These are phyloP conservation scores for Emydura subglobosa DNA, from an alignment of 2,113 vertebrate species.

Conservation along the genomic window DNA sequence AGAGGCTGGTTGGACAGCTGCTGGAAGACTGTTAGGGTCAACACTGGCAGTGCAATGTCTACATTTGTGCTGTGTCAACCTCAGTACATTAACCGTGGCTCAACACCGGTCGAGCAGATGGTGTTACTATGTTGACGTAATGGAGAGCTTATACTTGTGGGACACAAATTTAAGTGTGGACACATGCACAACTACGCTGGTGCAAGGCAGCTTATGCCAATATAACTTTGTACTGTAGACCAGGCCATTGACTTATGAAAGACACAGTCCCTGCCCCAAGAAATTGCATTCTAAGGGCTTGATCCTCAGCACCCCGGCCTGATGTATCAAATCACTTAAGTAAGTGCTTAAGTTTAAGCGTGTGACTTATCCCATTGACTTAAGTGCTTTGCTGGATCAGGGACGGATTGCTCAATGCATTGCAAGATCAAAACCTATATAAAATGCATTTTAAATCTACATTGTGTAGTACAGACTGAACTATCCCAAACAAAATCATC, in stretches of 20 bases:
- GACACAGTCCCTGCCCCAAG: neutral
- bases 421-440: too few species aligned
- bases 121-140: neutral
- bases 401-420: neutral
- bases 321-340: neutral
- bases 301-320: neutral
- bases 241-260: neutral
- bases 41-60: neutral
- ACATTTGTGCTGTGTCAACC: neutral
- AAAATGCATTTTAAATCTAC: neutral
- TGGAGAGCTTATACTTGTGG: too few species aligned
- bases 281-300: neutral
- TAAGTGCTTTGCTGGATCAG: neutral
- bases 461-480: neutral
- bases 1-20: neutral
- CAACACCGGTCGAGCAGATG: neutral
- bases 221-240: neutral
- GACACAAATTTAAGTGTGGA: neutral
- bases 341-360: neutral
- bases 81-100: neutral
- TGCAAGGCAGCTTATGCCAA: neutral
- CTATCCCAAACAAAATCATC: neutral
- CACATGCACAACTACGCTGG: neutral
- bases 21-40: neutral
- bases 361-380: neutral